These are phyloP conservation scores for Procapra przewalskii DNA, from an alignment of 2,113 vertebrate species.

Conservation along the genomic window DNA sequence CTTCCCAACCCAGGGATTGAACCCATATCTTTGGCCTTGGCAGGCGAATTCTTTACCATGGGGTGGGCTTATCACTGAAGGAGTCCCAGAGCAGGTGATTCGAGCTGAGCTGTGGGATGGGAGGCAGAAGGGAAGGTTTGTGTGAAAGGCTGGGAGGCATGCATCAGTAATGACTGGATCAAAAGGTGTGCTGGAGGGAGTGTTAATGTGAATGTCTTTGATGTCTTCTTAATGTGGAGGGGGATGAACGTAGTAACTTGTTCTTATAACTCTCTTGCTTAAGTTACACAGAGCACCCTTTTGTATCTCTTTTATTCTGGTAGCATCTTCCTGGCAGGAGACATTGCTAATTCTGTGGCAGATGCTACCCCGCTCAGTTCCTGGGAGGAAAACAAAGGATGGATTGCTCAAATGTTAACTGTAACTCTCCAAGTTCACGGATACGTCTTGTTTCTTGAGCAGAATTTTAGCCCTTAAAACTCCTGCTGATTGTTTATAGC, in stretches of 20 bases:
- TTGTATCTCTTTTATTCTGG: background rate
- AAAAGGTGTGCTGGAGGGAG: background rate
- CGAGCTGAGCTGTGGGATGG: background rate
- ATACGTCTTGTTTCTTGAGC: background rate
- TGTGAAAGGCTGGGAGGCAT: background rate
- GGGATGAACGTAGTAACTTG: background rate
- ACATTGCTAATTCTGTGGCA: background rate
- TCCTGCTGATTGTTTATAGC: background rate
- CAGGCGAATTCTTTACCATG: background rate
- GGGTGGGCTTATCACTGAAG: background rate
- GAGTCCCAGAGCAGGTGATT: background rate
- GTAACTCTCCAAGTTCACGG: background rate
- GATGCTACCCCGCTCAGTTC: background rate
- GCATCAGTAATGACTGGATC: background rate
- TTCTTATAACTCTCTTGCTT: background rate
- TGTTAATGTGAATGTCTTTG: background rate
- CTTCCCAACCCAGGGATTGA: background rate
- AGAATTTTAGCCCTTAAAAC: background rate
- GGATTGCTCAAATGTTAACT: background rate
- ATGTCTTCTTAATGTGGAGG: background rate
- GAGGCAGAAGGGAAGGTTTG: background rate
- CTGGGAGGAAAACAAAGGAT: background rate
- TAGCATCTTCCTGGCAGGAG: background rate
- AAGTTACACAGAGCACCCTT: background rate
- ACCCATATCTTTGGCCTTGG: background rate